Evolutionary conservation across 92 coral and sea anemone species (phyloP), one percentile per base, ranked within the genome.

Genomic region (Isaurus tuberculatus): DNA sequence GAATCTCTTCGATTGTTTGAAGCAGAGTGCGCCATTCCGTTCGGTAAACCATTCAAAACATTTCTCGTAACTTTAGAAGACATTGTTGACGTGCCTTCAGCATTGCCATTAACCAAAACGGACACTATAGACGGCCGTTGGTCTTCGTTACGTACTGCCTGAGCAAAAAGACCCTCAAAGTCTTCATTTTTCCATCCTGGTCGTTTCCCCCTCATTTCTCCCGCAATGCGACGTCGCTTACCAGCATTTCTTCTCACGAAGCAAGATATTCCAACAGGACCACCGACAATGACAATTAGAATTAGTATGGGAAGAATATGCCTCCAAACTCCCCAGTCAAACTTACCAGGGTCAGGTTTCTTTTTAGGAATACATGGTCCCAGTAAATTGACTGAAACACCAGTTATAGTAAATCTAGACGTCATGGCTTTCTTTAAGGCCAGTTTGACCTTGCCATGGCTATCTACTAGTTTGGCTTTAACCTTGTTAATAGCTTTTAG

Each of bases 261-360:
- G 67, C 83, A 70, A 0, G 98, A 86, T 32, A 93, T 93, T 1
- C 79, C 53, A n/a, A 93, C 98, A 36, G 98, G 98, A 16, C 89
- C 69, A 23, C 98, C 98, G 25, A 93, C 83, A 11, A 93, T 92
- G 19, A 28, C 75, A 2, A 93, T 27, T 5, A 93, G 65, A 87
- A 93, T 89, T 8, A 90, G 55, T 26, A 89, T 16, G 2, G 98
- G 95, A 19, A 91, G 81, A 11, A 91, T 26, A 25, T 91, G 93
- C 73, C 72, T 89, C 61, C 90, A 83, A 60, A 87, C 70, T 2
- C 98, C 98, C 95, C 94, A 93, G 57, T 87, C 70, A 81, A 91
- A 91, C 10, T 74, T 74, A 17, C 83, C 79, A 9, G 79, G 75
- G 8, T 84, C 84, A 0, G 70, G 83, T 0, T 68, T 48, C 46